These are phyloP conservation scores for Drosophila virilis DNA, from an alignment of 1,140 invertebrate genomes.

Conservation along the genomic window DNA sequence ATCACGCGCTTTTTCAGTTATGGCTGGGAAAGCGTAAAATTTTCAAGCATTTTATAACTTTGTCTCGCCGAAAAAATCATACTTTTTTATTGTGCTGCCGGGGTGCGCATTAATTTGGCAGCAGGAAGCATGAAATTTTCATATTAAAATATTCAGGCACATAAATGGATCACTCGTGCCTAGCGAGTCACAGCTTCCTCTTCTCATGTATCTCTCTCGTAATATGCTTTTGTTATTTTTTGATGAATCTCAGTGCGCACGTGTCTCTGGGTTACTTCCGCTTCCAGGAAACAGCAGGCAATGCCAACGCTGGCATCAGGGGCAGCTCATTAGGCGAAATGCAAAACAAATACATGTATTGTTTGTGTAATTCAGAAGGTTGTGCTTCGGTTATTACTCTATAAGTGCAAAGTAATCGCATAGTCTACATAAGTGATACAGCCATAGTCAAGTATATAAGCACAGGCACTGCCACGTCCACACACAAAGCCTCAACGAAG, in stretches of 20 bases:
- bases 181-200: neutral
- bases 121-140: conserved; percentile 8
- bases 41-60: conserved; percentile 49
- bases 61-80: conserved; percentile 25
- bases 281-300: conserved; percentile 49
- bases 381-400: conserved; percentile 61
- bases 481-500: conserved; percentile 13
- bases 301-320: neutral
- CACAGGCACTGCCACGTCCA: neutral
- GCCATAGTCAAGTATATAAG: conserved; percentile 48
- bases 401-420: conserved; percentile 62
- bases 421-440: conserved; percentile 60
- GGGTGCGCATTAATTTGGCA: neutral
- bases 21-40: conserved; percentile 4
- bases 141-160: conserved; percentile 1
- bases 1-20: conserved; percentile 37
- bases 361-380: conserved; percentile 30
- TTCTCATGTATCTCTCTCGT: neutral
- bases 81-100: conserved; percentile 25
- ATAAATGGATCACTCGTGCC: conserved; percentile 7
- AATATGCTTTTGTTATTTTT: conserved; percentile 41
- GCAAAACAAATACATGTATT: conserved; percentile 36
- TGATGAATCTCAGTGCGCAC: conserved; percentile 60
- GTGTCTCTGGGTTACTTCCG: conserved; percentile 64
- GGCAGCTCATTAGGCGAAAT: conserved; percentile 61